Evolutionary conservation across 2,888 invertebrate species (phyloP), one percentile per base, ranked within the genome.

Genomic region (Hermaeophaga mercurialis): DNA sequence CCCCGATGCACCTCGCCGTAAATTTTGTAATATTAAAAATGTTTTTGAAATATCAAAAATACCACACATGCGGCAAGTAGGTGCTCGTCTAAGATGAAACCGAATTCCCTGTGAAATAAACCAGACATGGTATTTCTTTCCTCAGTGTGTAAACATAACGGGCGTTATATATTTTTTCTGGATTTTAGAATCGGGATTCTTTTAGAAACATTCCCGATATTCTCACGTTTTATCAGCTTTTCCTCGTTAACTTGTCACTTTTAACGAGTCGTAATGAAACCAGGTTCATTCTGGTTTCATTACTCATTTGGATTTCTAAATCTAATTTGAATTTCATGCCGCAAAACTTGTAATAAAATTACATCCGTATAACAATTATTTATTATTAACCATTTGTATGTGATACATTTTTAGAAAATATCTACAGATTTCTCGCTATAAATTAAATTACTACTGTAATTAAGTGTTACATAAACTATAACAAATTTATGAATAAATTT

Each of bases 11-110:
- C 39, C 9, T 9, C 19, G 19, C 19, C 12, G n/a, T 39, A 39
- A 39, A 39, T 39, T 19, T 39, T 39, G 18, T 39, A 39, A 19
- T 39, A 39, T 39, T 39, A 39, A 39, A 39, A 39, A 39, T 39
- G n/a, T n/a, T n/a, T n/a, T 11, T 19, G 5, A 31, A 31, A 31
- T 31, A 11, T 6, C 11, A 8, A n/a, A 39, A 39, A 22, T 39
- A 22, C 22, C 18, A 19, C 39, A 39, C 39, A 39, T 39, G 39
- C 39, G 39, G 39, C n/a, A 39, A 39, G 39, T 39, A 39, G 5
- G 5, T 22, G 7, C 39, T 19, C n/a, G 39, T 22, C 8, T 39
- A 12, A 9, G 39, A 38, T 38, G 38, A 38, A 38, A 38, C 38
- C 17, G 8, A 38, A 38, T 15, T 15, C 9, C 15, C 38, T 9